These are phyloP conservation scores for Vidua macroura DNA, from an alignment of 2,113 vertebrate species.

Conservation along the genomic window DNA sequence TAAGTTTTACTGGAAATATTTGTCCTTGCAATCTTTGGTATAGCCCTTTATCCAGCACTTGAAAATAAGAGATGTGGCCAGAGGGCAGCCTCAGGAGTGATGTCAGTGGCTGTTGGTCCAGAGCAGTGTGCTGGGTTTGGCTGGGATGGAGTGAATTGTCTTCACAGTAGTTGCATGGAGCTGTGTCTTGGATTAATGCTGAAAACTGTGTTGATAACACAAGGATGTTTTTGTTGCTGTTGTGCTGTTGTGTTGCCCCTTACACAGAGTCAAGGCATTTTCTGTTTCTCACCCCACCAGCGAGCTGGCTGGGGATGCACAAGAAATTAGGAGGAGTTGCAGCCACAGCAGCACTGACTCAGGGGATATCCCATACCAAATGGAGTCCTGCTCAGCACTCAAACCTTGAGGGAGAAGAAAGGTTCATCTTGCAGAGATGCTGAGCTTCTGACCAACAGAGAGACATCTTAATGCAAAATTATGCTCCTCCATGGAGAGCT, in stretches of 20 bases:
- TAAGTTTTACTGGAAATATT: neutral
- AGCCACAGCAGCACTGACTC: neutral
- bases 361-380: neutral
- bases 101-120: neutral
- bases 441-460: neutral
- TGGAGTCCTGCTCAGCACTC: neutral
- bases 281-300: neutral
- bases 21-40: neutral
- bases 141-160: neutral
- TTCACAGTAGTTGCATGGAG: neutral
- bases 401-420: neutral
- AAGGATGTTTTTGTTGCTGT: neutral
- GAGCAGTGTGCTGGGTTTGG: neutral
- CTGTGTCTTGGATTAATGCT: neutral
- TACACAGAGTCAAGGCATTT: neutral
- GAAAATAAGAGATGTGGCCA: neutral
- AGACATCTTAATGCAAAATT: neutral
- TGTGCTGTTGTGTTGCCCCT: neutral
- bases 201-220: neutral
- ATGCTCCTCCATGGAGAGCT: neutral
- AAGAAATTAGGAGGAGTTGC: neutral
- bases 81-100: neutral
- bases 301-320: rapidly evolving
- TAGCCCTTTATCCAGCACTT: neutral
- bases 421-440: neutral